Evolutionary conservation across 2,888 invertebrate species (phyloP), one percentile per base, ranked within the genome.

Genomic region (Sipha maydis): DNA sequence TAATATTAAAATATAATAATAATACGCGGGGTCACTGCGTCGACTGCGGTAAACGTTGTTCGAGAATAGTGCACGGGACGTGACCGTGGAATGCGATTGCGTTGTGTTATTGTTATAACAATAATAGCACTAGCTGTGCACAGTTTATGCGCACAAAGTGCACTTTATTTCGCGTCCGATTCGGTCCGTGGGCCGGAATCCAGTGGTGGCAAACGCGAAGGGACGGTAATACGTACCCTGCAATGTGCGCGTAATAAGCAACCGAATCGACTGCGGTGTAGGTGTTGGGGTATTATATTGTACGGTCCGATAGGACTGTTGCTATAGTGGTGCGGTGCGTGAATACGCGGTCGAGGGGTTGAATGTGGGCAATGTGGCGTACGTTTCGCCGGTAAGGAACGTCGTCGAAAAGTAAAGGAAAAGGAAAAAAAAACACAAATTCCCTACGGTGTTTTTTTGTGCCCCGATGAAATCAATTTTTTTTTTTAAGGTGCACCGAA

Each of bases 211-310:
- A 5, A 61, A 21, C 61, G 56, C 56, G 4, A 56, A 56, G 11
- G 56, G 56, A 19, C 56, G 19, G 56, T 61, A 61, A 25, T 25
- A 21, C 34, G 2, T 34, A 11, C 41, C 25, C 48, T 14, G 14
- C 48, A 48, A 48, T 14, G 75, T 9, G 11, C 75, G 38, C 25
- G 25, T n/a, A 41, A 69, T 69, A 69, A 67, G 80, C 67, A 82
- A 67, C 80, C 80, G 80, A 38, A 82, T 69, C 28, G 80, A 82
- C 80, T 28, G 69, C 80, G 7, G 67, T 69, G 80, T 82, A 28
- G 69, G 41, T 69, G 41, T 69, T 69, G 28, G 69, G 69, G 41
- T 82, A 41, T 82, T 11, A 48, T 48, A 48, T 48, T 14, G 48
- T 48, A 48, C 19, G 41, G 8, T 61, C 41, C 19, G 28, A 69